These are phyloP conservation scores for Hestina assimilis DNA, from an alignment of 1,140 invertebrate genomes.

Conservation along the genomic window DNA sequence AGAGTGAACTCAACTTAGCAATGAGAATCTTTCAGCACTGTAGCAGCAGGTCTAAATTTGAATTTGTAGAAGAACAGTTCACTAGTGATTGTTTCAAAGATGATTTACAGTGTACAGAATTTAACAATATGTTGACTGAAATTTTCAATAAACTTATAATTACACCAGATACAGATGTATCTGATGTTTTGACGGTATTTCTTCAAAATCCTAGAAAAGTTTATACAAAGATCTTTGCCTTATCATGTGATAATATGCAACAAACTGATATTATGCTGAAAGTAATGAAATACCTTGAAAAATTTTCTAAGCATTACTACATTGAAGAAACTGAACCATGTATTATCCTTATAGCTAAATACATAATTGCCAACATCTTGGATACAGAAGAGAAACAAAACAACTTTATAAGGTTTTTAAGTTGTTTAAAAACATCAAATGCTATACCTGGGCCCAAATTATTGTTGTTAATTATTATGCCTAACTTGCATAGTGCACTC, in stretches of 20 bases:
- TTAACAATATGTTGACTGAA: conserved; percentile 42
- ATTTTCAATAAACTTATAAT: conserved; percentile 62
- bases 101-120: conserved; percentile 40
- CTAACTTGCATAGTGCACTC: conserved; percentile 51
- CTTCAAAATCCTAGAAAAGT: conserved; percentile 57
- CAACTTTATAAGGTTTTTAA: conserved; percentile 54
- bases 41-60: conserved; percentile 34
- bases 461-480: conserved; percentile 61
- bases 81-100: conserved; percentile 40
- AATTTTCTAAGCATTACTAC: conserved; percentile 57
- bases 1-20: conserved; percentile 32
- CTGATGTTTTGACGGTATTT: conserved; percentile 51
- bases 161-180: conserved; percentile 38
- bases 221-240: conserved; percentile 49
- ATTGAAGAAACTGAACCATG: conserved; percentile 53
- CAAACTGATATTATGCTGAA: conserved; percentile 54
- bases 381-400: conserved; percentile 39
- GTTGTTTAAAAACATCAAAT: conserved; percentile 38
- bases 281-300: conserved; percentile 46
- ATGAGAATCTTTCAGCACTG: conserved; percentile 51
- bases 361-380: conserved; percentile 34
- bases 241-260: conserved; percentile 54
- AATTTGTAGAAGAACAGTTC: conserved; percentile 49
- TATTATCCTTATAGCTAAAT: conserved; percentile 41
- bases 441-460: conserved; percentile 48